Percentiles rank a stretch among this genome's conserved stretches.
Conservation (phyloP, 2,113 vertebrate species). For the Boleophthalmus pectinirostris region DNA sequence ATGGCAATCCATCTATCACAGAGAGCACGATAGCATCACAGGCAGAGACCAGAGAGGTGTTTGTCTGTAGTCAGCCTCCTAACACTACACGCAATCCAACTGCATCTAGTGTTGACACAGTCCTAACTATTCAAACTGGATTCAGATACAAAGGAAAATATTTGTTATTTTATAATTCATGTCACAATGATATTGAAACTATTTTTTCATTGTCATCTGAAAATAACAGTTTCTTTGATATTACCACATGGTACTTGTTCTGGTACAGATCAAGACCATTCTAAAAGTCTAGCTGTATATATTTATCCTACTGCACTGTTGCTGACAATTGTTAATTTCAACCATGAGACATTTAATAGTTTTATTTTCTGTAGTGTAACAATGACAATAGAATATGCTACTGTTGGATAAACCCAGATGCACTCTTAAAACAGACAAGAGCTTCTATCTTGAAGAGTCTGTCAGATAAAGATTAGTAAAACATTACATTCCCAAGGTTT, state of each 20-base stretch:
- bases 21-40: conserved; percentile 32
- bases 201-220: no score
- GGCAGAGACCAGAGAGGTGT: conserved; percentile 11
- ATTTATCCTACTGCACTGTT: conserved; percentile 7
- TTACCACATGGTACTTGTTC: no score
- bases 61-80: background rate
- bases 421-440: no score
- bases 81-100: background rate
- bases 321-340: background rate
- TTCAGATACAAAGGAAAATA: background rate
- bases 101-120: background rate
- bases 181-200: no score
- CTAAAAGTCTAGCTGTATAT: no score
- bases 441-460: background rate
- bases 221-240: no score
- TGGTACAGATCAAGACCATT: no score
- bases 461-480: conserved; percentile 5
- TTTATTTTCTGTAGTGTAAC: no score
- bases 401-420: no score
- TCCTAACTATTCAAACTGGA: background rate
- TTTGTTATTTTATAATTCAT: no score
- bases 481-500: conserved; percentile 7
- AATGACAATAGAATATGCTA: no score
- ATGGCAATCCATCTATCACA: conserved; percentile 33
- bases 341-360: no score